Evolutionary conservation across 2,888 invertebrate species (phyloP).

Genomic region (Punctoribates punctum): DNA sequence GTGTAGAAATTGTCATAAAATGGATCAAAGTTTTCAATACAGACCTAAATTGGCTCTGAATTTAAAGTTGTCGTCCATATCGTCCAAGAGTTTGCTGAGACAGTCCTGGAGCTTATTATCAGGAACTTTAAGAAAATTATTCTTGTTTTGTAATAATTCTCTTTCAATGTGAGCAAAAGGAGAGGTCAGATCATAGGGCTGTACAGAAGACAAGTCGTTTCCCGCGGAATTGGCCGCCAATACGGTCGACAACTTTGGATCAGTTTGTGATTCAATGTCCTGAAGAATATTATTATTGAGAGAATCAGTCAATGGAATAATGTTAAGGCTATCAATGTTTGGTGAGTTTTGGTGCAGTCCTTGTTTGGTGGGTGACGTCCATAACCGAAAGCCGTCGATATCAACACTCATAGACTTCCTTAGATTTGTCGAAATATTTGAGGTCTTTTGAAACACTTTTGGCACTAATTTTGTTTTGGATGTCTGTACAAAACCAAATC

Average conservation of each 20-base stretch:
- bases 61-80: constrained; percentile 46
- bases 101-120: constrained; percentile 44
- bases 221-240: constrained; percentile 48
- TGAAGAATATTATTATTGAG: not conserved
- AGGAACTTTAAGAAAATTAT: not conserved
- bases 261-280: constrained; percentile 48
- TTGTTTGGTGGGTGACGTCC: constrained; percentile 3
- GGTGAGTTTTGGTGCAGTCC: too few species aligned
- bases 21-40: not conserved
- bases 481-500: constrained; percentile 20
- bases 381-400: not conserved
- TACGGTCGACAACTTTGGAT: constrained; percentile 45
- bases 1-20: too few species aligned
- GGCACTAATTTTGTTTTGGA: constrained; percentile 30
- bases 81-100: constrained; percentile 46
- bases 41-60: constrained; percentile 5
- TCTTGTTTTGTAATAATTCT: constrained; percentile 43
- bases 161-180: constrained; percentile 48
- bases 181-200: constrained; percentile 44
- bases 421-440: not conserved
- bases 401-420: constrained; percentile 15
- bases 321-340: not conserved
- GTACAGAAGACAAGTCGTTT: constrained; percentile 45
- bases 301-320: not conserved
- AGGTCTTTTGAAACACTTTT: constrained; percentile 6